These are phyloP conservation scores for Wiebesia pumilae DNA, from an alignment of 1,140 invertebrate genomes.

Conservation along the genomic window DNA sequence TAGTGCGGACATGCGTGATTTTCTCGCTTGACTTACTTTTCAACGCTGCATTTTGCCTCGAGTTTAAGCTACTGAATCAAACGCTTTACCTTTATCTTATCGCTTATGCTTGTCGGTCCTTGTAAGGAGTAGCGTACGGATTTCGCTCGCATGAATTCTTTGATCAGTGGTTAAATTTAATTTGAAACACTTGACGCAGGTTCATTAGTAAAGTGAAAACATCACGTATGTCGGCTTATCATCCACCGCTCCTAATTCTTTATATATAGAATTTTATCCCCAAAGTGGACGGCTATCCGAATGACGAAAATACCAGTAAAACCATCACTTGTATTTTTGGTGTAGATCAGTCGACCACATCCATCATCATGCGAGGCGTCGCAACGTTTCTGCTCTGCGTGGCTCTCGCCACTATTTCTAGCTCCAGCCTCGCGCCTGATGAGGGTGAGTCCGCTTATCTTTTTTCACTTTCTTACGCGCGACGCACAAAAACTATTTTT, in stretches of 20 bases:
- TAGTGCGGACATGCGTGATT: neutral
- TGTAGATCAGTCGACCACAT: slow-evolving; percentile 21
- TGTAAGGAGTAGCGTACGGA: neutral
- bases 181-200: neutral
- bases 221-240: neutral
- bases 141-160: neutral
- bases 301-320: neutral
- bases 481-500: slow-evolving; percentile 26
- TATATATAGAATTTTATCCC: neutral
- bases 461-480: neutral
- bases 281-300: neutral
- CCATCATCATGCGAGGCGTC: slow-evolving; percentile 59
- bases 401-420: slow-evolving; percentile 57
- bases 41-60: neutral
- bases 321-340: slow-evolving; percentile 17
- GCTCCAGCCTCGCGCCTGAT: slow-evolving; percentile 61
- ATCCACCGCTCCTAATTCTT: neutral
- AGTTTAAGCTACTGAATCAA: neutral
- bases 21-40: neutral
- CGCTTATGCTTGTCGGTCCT: slow-evolving; percentile 9
- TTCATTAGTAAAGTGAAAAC: neutral
- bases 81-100: neutral
- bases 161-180: neutral
- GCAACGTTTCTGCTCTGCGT: slow-evolving; percentile 60
- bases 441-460: slow-evolving; percentile 61